Base-by-base conservation (phyloP, 2,113 vertebrate genomes). In the Pterocles gutturalis region DNA sequence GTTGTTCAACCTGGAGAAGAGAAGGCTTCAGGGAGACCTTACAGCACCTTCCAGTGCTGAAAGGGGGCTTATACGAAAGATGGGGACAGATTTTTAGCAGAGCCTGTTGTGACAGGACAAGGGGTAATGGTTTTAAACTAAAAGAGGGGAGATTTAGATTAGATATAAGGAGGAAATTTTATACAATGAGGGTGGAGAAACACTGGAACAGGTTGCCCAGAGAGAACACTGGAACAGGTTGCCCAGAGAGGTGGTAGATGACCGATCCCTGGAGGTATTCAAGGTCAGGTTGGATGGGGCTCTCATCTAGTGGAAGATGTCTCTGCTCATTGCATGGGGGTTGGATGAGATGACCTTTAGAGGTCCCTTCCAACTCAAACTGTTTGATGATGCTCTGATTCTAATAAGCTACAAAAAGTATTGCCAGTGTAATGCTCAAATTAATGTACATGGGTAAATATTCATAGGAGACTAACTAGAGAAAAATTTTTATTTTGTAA, bases 401-500 rank as follows among this genome's bases (percentile, higher is more conserved):
- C 22, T 54, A 38, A 22, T 13, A 62, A 49, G 9, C 21, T 46
- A 53, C 21, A 25, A 31, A 66, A 75, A 34, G 2, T 41, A 57
- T 43, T 58, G 66, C 28, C 11, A 34, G 10, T 2, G 0, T 25
- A 72, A 62, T 1, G 2, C 58, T 72, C 28, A 89, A n/a, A 26
- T 83, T 43, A 70, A 92, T 46, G 83, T 11, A 61, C 34, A n/a
- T 4, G 9, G 10, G 28, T 51, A 83, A 94, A 92, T 67, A 92
- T 90, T n/a, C 18, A 65, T 31, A 85, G 4, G 13, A 87, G 33
- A 82, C 41, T 20, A 29, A 84, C 11, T 29, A 60, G 29, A 46
- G 51, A 73, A 65, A 70, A 87, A 69, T 9, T 51, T 92, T 94
- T 97, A 97, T 97, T 93, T 96, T 97, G 79, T 97, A 96, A 93